Conservation (phyloP, 2,797 vertebrate species). For the Caiman crocodilus region DNA sequence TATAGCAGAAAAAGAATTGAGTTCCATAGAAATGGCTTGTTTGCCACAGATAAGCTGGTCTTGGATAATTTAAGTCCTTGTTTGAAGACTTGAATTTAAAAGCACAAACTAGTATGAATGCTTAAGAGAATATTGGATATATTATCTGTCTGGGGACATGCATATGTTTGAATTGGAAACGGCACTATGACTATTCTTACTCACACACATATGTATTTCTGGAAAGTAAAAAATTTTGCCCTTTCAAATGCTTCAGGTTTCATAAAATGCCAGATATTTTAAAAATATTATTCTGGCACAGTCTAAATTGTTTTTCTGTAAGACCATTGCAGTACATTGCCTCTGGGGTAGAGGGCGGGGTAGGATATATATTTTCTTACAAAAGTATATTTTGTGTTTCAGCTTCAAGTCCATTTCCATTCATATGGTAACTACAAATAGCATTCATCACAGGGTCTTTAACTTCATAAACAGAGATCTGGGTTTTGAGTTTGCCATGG, state of each 20-base stretch:
- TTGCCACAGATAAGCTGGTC: no score
- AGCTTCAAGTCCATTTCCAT: rapidly evolving
- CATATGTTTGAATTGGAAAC: background rate
- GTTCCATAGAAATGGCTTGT: no score
- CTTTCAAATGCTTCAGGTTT: background rate
- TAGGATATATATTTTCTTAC: no score
- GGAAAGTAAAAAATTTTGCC: background rate
- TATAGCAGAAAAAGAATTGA: no score
- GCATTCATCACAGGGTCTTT: no score
- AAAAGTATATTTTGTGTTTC: no score
- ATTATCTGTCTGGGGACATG: background rate
- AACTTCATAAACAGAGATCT: no score
- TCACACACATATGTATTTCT: no score
- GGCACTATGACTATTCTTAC: background rate
- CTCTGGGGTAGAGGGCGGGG: no score
- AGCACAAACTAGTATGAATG: background rate
- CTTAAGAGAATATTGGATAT: background rate
- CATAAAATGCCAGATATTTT: background rate
- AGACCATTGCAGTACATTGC: no score
- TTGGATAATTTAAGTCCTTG: background rate
- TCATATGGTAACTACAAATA: background rate
- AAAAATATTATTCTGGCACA: background rate
- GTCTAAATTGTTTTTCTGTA: no score
- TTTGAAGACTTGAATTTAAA: background rate
- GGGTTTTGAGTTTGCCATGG: no score